Evolutionary conservation across 2,113 vertebrate genomes (phyloP), one percentile per base, ranked within the genome.

Genomic region (Scatophagus argus): DNA sequence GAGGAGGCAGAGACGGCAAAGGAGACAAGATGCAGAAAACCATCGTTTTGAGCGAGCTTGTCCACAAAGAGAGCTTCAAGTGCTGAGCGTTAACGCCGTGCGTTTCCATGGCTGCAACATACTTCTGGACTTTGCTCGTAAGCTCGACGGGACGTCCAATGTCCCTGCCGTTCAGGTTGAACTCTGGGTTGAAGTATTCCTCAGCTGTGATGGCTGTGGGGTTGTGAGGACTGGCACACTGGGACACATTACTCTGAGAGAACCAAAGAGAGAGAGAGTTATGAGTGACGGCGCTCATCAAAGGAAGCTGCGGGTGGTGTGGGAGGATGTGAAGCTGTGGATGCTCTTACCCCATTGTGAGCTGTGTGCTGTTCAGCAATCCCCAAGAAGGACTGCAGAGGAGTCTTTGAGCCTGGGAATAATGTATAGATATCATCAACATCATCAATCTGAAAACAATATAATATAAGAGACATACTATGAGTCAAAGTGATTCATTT

Each of bases 111-210:
- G 31, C 60, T 27, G 65, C 2, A 9, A 27, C 41, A 0, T 44
- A 95, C 95, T 87, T 94, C 85, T 96, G 95, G 55, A 95, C 94
- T 93, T 96, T 96, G 90, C 94, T 95, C 31, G 94, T 94, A 4
- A 96, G 94, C 89, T 96, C 95, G 1, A 95, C 41, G 8, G 95
- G 95, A 21, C 95, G 92, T 5, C 95, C 95, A 17, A 96, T 95
- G 82, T 96, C 95, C 13, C 95, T 88, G 67, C 79, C 88, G 7
- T 94, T 94, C 55, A 96, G 92, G 80, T 93, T 88, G 75, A 95
- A 95, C 77, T 94, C 94, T 0, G 93, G 92, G 89, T 95, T 85
- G 59, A 96, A 96, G 89, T 96, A 95, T 51, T 96, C 95, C 74
- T 95, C 94, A 0, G 94, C 91, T 19, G 95, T 95, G 90, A 96